A percentile compares a stretch with the other conserved stretches of the same genome.
These are phyloP conservation scores for Galleria mellonella DNA, from an alignment of 1,140 invertebrate genomes.

Conservation along the genomic window DNA sequence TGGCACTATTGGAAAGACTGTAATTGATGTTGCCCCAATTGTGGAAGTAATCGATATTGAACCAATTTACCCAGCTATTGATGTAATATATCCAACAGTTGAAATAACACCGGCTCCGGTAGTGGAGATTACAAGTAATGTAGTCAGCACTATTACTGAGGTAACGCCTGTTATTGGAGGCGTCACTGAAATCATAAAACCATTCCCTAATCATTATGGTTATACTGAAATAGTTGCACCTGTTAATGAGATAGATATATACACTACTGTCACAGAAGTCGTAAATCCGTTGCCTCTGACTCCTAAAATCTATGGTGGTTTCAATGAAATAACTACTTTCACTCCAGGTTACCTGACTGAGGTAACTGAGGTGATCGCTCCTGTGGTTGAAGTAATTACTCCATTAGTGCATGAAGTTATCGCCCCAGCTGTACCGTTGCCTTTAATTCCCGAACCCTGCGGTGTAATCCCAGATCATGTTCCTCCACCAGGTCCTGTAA, in stretches of 20 bases:
- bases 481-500: background rate
- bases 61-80: background rate
- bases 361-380: background rate
- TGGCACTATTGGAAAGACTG: conserved; percentile 6
- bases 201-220: conserved; percentile 1
- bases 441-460: background rate
- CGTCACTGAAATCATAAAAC: too few species aligned
- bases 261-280: background rate
- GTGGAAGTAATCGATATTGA: background rate
- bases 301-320: background rate
- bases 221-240: conserved; percentile 12
- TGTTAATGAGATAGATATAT: background rate
- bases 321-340: too few species aligned
- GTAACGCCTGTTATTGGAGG: conserved; percentile 3
- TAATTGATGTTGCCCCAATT: conserved; percentile 5
- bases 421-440: background rate
- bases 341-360: background rate
- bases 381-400: background rate
- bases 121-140: too few species aligned
- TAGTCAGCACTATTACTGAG: background rate
- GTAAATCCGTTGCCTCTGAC: background rate
- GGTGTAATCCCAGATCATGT: background rate
- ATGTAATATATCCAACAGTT: too few species aligned
- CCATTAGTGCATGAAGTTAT: background rate
- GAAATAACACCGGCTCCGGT: too few species aligned